phyloP scores from a whole-genome alignment of 2,113 vertebrate species.

The Varanus salvator region DNA sequence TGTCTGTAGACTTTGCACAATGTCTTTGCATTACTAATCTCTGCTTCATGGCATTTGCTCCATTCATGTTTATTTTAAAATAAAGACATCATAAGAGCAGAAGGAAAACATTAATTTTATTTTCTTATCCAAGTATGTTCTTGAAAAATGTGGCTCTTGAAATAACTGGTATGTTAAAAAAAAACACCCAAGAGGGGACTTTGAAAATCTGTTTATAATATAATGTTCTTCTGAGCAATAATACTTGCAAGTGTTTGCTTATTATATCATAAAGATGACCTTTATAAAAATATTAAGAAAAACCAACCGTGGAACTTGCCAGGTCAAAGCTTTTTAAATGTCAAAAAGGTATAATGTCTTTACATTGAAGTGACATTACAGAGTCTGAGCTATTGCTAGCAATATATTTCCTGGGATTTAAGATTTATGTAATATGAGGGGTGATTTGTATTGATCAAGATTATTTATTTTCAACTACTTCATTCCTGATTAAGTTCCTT shows the following conservation, averaged over 20 bases:
- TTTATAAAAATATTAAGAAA: slow-evolving; percentile 76
- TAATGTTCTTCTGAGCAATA: slow-evolving; percentile 74
- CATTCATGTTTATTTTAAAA: slow-evolving; percentile 61
- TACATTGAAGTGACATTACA: slow-evolving; percentile 67
- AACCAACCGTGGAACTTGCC: slow-evolving; percentile 68
- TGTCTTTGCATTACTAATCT: slow-evolving; percentile 34
- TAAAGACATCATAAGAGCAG: slow-evolving; percentile 53
- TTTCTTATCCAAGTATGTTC: slow-evolving; percentile 52
- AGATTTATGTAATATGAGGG: background rate
- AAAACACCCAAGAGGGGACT: slow-evolving; percentile 3
- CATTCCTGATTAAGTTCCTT: background rate
- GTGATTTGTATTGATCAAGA: background rate
- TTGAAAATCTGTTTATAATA: slow-evolving; percentile 68
- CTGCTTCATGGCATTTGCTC: slow-evolving; percentile 15
- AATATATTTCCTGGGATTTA: slow-evolving; percentile 31
- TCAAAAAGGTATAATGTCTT: slow-evolving; percentile 70
- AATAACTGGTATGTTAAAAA: slow-evolving; percentile 53
- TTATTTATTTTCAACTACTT: background rate
- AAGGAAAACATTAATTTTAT: slow-evolving; percentile 46
- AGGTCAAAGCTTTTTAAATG: slow-evolving; percentile 74
- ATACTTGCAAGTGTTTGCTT: slow-evolving; percentile 74
- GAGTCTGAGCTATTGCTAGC: slow-evolving; percentile 44
- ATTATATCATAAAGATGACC: slow-evolving; percentile 79
- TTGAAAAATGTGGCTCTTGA: slow-evolving; percentile 65
- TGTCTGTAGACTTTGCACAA: slow-evolving; percentile 8